These are phyloP conservation scores for Polyboroides typus DNA, from an alignment of 2,797 vertebrate genomes.

Conservation along the genomic window DNA sequence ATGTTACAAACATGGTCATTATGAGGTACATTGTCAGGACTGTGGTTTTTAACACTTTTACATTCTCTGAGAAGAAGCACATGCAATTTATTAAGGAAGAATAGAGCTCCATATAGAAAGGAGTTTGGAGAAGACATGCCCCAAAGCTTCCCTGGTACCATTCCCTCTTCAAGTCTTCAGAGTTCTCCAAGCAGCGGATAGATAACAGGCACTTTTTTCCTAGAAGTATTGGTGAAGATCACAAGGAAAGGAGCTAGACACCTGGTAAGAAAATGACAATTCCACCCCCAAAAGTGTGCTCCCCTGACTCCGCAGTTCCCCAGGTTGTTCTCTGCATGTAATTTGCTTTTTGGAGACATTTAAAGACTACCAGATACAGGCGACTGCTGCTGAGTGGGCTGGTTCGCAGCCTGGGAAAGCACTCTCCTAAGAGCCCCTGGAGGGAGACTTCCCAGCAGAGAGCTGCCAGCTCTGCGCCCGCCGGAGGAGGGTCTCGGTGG, in stretches of 20 bases:
- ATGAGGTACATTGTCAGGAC: neutral
- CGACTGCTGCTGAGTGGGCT: accelerated
- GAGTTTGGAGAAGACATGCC: neutral
- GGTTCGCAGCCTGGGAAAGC: neutral
- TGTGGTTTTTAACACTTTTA: neutral
- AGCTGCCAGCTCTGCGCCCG: neutral
- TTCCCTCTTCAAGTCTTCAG: neutral
- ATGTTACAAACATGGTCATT: neutral
- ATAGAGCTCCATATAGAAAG: neutral
- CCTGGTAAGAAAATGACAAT: neutral
- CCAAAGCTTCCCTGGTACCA: neutral
- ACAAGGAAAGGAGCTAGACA: neutral
- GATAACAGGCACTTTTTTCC: neutral
- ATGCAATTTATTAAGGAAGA: neutral
- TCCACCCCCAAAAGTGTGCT: neutral
- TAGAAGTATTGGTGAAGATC: neutral
- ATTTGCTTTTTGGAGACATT: neutral
- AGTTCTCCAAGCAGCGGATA: neutral
- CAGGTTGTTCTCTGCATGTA: neutral
- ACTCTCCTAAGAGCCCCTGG: neutral
- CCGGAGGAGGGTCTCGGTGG: neutral
- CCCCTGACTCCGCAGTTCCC: neutral
- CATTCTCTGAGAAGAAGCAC: neutral
- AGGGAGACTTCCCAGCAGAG: neutral
- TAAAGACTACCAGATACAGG: neutral